Conservation (phyloP, 2,888 invertebrate species). For the Netelia inedita region DNA sequence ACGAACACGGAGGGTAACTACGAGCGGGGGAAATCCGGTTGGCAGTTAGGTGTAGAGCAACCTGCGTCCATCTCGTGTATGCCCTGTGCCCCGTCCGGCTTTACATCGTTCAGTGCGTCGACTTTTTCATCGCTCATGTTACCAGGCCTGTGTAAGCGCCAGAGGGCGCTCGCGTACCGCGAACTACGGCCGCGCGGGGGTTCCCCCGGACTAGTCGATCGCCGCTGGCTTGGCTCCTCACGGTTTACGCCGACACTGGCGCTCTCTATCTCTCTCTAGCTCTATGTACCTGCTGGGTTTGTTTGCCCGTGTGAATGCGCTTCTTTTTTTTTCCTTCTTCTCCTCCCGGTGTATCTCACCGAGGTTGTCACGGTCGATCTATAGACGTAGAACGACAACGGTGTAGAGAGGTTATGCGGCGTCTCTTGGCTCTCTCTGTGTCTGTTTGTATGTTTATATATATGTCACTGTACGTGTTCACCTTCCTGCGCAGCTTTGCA, state of each 20-base stretch:
- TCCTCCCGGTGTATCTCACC: slow-evolving; percentile 19
- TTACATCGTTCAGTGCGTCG: not conserved
- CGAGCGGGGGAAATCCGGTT: slow-evolving; percentile 19
- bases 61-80: slow-evolving; percentile 22
- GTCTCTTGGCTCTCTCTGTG: not conserved
- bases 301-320: not conserved
- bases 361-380: not conserved
- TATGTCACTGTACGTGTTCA: not conserved
- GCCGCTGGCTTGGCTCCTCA: slow-evolving; percentile 16
- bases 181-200: not conserved
- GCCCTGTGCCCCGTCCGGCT: not conserved
- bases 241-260: slow-evolving; percentile 1
- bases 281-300: not conserved
- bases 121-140: not conserved
- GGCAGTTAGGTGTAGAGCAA: slow-evolving; percentile 23
- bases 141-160: not conserved
- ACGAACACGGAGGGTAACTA: not conserved
- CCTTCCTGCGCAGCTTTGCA: not conserved
- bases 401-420: not conserved
- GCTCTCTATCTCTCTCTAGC: not conserved
- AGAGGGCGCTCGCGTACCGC: not conserved
- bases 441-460: not conserved
- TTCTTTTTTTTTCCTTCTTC: not conserved
- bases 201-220: slow-evolving; percentile 5
- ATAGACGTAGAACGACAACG: not conserved